Conservation (phyloP, 2,888 invertebrate species). For the Germaria angustata region DNA sequence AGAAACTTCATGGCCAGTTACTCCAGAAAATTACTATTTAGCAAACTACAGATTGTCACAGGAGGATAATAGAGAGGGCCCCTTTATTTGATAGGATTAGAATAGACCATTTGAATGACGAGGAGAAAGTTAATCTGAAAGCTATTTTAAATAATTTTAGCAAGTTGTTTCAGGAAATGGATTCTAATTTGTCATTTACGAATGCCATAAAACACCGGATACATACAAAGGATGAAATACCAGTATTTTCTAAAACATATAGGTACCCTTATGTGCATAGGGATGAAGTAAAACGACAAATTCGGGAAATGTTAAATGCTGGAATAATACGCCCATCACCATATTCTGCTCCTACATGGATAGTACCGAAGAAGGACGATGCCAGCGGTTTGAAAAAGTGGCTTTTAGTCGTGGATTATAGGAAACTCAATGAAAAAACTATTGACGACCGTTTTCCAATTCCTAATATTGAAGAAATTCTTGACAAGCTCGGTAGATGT, state of each 20-base stretch:
- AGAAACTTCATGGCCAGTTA: slow-evolving; percentile 20
- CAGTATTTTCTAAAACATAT: background rate
- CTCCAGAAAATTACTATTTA: slow-evolving; percentile 14
- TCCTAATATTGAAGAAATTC: background rate
- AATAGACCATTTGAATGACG: background rate
- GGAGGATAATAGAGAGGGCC: too few relatives aligned
- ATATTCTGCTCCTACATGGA: background rate
- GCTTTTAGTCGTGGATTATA: background rate
- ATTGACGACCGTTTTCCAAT: background rate
- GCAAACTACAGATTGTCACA: background rate
- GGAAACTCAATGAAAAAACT: background rate
- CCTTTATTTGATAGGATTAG: background rate
- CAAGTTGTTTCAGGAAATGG: background rate
- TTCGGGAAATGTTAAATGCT: background rate
- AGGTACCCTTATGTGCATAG: background rate
- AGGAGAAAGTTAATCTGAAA: background rate
- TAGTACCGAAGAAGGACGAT: background rate
- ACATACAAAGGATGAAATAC: background rate
- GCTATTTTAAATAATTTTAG: background rate
- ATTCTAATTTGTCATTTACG: background rate
- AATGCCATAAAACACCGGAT: background rate
- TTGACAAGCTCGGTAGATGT: background rate
- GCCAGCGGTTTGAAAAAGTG: background rate
- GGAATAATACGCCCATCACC: background rate
- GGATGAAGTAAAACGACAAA: background rate